Conservation (phyloP, 2,113 vertebrate genomes). For the Leucoraja erinaceus region DNA sequence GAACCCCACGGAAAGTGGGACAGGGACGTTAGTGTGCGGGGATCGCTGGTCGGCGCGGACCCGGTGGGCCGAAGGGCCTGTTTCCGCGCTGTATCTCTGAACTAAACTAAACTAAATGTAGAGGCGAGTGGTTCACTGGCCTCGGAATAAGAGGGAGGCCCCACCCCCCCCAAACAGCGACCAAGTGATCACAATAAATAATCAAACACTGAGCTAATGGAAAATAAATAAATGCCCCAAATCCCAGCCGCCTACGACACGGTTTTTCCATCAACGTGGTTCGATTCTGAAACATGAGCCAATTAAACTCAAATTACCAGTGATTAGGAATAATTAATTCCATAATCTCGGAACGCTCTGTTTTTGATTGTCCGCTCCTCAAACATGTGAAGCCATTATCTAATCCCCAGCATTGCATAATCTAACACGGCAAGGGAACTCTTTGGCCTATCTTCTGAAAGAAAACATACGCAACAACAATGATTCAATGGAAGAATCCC, state of each 20-base stretch:
- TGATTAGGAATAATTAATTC: slow-evolving; percentile 37
- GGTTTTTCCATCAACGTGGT: slow-evolving; percentile 25
- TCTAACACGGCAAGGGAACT: neutral
- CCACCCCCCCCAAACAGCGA: neutral
- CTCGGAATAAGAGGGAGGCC: slow-evolving; percentile 18
- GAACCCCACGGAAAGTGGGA: too few relatives aligned
- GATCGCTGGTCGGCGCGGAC: too few relatives aligned
- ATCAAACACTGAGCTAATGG: slow-evolving; percentile 34
- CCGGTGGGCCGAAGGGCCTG: too few relatives aligned
- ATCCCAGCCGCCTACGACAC: neutral
- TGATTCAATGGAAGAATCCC: too few relatives aligned
- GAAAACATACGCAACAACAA: too few relatives aligned
- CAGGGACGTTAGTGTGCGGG: too few relatives aligned
- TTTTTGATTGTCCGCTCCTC: slow-evolving; percentile 20
- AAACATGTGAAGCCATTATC: neutral
- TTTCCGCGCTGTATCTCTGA: too few relatives aligned
- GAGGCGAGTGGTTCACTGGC: neutral
- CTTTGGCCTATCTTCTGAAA: too few relatives aligned
- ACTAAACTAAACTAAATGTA: neutral
- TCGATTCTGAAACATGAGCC: slow-evolving; percentile 23
- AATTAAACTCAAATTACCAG: slow-evolving; percentile 28
- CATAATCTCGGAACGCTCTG: slow-evolving; percentile 22
- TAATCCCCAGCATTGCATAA: neutral
- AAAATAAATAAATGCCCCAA: slow-evolving; percentile 35
- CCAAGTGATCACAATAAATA: slow-evolving; percentile 5